These are phyloP conservation scores for Chionis minor DNA, from an alignment of 2,113 vertebrate species.

Conservation along the genomic window DNA sequence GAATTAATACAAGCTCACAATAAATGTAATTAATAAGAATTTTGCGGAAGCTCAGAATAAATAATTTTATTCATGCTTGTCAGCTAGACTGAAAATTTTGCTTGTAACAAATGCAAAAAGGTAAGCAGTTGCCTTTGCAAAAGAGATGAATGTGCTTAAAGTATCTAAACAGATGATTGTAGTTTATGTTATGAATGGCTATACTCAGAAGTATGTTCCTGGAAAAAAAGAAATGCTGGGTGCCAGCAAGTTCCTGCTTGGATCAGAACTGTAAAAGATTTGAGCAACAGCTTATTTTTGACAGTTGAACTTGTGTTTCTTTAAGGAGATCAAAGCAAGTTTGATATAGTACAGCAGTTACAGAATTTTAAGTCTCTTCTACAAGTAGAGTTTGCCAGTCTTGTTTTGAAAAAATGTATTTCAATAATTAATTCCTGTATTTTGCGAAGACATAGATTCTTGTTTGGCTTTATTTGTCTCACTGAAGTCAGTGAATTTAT, in stretches of 20 bases:
- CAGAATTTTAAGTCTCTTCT: constrained; percentile 28
- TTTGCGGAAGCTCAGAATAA: constrained; percentile 30
- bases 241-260: not conserved
- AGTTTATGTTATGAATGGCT: not conserved
- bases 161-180: not conserved
- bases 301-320: not conserved
- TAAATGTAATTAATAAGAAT: constrained; percentile 49
- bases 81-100: constrained; percentile 52
- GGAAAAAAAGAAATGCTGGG: not conserved
- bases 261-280: constrained; percentile 26
- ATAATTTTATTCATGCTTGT: constrained; percentile 49
- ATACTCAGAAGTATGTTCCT: constrained; percentile 1
- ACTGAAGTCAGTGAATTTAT: constrained; percentile 7
- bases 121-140: not conserved
- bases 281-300: not conserved
- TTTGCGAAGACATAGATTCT: not conserved
- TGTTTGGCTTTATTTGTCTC: not conserved
- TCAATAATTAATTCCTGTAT: constrained; percentile 47
- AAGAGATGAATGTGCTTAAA: not conserved
- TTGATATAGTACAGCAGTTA: constrained; percentile 21
- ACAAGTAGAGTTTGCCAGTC: constrained; percentile 32
- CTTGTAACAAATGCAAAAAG: constrained; percentile 23
- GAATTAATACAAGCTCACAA: not conserved
- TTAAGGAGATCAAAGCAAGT: constrained; percentile 16
- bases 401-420: constrained; percentile 48